Percentiles rank a stretch among this genome's conserved stretches.
Conservation (phyloP, 2,888 invertebrate species). For the Lydus trimaculatus region DNA sequence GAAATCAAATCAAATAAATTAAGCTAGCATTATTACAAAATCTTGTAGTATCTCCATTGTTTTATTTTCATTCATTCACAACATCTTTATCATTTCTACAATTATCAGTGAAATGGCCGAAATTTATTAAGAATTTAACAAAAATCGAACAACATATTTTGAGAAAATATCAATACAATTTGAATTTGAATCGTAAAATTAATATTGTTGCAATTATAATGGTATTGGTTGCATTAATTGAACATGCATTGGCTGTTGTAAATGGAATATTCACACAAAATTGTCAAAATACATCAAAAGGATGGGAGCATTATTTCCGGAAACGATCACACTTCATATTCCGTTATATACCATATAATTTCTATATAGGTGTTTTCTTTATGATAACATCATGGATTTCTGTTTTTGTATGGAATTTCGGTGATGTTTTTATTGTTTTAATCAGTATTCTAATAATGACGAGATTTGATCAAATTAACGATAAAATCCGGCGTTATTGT, state of each 20-base stretch:
- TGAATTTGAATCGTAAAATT: slow-evolving; percentile 27
- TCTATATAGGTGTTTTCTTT: slow-evolving; percentile 18
- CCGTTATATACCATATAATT: slow-evolving; percentile 29
- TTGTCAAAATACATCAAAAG: slow-evolving; percentile 30
- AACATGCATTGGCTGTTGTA: slow-evolving; percentile 33
- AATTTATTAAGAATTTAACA: slow-evolving; percentile 25
- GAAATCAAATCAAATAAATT: neutral
- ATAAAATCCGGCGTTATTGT: slow-evolving; percentile 11
- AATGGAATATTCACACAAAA: slow-evolving; percentile 27
- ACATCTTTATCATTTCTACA: slow-evolving; percentile 27
- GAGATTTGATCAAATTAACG: slow-evolving; percentile 64
- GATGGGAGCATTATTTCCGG: slow-evolving; percentile 31
- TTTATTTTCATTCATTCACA: slow-evolving; percentile 34
- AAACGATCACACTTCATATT: slow-evolving; percentile 37
- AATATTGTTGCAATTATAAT: slow-evolving; percentile 19
- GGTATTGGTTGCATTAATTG: slow-evolving; percentile 32
- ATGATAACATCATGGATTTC: slow-evolving; percentile 32
- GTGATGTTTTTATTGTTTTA: slow-evolving; percentile 73
- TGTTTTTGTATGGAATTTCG: slow-evolving; percentile 71
- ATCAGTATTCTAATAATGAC: slow-evolving; percentile 71
- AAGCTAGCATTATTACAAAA: too few species aligned
- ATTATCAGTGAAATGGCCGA: slow-evolving; percentile 35
- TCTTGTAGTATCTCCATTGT: slow-evolving; percentile 39
- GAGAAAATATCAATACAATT: slow-evolving; percentile 22
- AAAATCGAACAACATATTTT: slow-evolving; percentile 29